Base-by-base conservation (phyloP, 2,113 vertebrate species). In the Hepsetus odoe region DNA sequence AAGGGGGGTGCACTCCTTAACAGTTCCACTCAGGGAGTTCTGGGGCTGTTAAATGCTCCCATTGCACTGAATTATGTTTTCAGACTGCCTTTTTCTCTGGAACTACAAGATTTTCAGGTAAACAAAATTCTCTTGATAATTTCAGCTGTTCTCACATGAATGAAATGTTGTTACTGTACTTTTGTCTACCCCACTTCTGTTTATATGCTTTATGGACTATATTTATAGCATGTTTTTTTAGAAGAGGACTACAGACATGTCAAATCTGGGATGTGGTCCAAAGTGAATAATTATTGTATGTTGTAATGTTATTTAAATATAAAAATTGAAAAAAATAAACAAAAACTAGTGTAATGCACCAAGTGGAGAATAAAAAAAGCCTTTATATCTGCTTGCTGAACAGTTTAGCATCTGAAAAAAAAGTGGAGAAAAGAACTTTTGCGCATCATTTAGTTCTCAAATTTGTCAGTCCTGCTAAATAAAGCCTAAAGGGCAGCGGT, bases 31-130 rank as follows among this genome's bases (percentile, higher is more conserved):
- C 24, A 74, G 72, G 44, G 30, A 79, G 32, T 62, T 28, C 20
- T 70, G 70, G 56, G 76, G 56, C 74, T 38, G 42, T 81, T 24
- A 20, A 64, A 81, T 55, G 64, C 33, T 76, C 79, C 13, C 33
- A 51, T 73, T 46, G 35, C 32, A 62, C 51, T 14, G 7, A 74
- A 67, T 69, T 59, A 56, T 55, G n/a, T 38, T 20, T n/a, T 44
- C 67, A 46, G 53, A 76, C 61, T 55, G 77, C 24, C 58, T 49
- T 20, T 40, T 67, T 74, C 61, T 76, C 58, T 58, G 30, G 78
- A 71, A 68, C 68, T 16, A 26, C 62, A 49, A 46, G 30, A 65
- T 55, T 13, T 49, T 58, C 78, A 85, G 83, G 83, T 82, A 85
- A 85, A 79, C 55, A 65, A 38, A 56, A 59, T 38, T 76, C 59